Conservation (phyloP, 1,140 invertebrate genomes). For the Panagrolaimus sp. region DNA sequence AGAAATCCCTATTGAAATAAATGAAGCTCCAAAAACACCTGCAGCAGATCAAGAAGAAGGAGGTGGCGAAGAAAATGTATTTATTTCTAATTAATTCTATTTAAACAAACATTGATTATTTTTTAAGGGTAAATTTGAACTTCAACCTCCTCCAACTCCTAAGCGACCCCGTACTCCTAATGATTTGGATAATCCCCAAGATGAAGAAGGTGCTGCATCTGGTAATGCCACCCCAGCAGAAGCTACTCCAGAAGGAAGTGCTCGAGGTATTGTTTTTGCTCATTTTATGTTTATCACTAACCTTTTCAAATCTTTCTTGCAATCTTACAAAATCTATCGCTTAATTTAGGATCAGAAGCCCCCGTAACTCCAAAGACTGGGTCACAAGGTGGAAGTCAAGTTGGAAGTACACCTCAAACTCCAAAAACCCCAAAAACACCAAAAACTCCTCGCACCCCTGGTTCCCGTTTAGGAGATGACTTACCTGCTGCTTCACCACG, state of each 20-base stretch:
- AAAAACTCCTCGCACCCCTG: slow-evolving; percentile 17
- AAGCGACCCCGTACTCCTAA: slow-evolving; percentile 57
- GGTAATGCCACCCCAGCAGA: slow-evolving; percentile 7
- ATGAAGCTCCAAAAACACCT: slow-evolving; percentile 21
- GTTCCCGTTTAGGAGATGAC: slow-evolving; percentile 15
- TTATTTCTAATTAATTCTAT: background rate
- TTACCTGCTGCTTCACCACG: background rate
- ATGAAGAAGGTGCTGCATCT: slow-evolving; percentile 20
- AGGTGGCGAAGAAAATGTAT: slow-evolving; percentile 32
- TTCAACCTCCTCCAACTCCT: slow-evolving; percentile 52
- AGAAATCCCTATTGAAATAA: slow-evolving; percentile 38
- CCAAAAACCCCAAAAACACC: slow-evolving; percentile 6
- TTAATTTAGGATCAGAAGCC: slow-evolving; percentile 15
- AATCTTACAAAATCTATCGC: slow-evolving; percentile 21
- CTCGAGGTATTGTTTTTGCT: slow-evolving; percentile 1
- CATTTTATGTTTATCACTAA: background rate
- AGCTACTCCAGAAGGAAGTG: slow-evolving; percentile 10
- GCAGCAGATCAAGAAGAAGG: slow-evolving; percentile 30
- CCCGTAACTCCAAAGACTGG: slow-evolving; percentile 12
- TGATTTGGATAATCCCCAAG: slow-evolving; percentile 47
- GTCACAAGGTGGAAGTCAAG: slow-evolving; percentile 20
- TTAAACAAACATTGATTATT: background rate
- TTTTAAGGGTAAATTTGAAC: slow-evolving; percentile 36
- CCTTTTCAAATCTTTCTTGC: too few species aligned
- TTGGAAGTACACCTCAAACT: background rate